Percentiles rank a stretch among this genome's conserved stretches.
These are phyloP conservation scores for Trachelus iudaicus DNA, from an alignment of 2,888 invertebrate species.

Conservation along the genomic window DNA sequence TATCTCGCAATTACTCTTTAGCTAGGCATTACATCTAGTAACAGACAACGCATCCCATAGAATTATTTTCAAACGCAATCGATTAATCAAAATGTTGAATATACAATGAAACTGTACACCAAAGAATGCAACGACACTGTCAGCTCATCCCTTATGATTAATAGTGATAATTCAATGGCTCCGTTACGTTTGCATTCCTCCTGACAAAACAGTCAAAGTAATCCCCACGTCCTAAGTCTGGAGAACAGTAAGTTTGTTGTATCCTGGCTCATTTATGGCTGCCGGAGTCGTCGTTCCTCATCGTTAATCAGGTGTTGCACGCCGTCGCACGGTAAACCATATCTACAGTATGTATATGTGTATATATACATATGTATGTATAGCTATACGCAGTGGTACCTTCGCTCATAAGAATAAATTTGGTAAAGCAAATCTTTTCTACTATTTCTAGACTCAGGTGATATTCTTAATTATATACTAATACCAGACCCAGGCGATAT, in stretches of 20 bases:
- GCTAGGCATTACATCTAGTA: background rate
- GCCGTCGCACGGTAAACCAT: background rate
- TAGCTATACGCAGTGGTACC: background rate
- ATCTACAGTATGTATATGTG: too few species aligned
- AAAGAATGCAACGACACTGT: background rate
- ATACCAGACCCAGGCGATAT: background rate
- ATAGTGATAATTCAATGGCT: background rate
- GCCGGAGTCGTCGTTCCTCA: background rate
- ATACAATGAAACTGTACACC: background rate
- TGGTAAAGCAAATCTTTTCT: background rate
- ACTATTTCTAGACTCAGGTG: background rate
- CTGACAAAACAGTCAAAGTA: background rate
- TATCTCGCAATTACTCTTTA: too few species aligned
- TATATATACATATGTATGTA: too few species aligned
- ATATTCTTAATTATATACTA: background rate
- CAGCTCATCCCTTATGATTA: background rate
- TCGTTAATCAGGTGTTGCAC: background rate
- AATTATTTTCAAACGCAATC: background rate
- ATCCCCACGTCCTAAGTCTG: background rate
- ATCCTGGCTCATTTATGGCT: background rate
- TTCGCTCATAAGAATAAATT: background rate
- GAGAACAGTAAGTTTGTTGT: background rate
- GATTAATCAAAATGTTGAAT: background rate
- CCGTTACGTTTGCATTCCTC: background rate
- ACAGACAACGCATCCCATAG: background rate